These are phyloP conservation scores for Callospermophilus lateralis DNA, from an alignment of 2,113 vertebrate genomes.

Conservation along the genomic window DNA sequence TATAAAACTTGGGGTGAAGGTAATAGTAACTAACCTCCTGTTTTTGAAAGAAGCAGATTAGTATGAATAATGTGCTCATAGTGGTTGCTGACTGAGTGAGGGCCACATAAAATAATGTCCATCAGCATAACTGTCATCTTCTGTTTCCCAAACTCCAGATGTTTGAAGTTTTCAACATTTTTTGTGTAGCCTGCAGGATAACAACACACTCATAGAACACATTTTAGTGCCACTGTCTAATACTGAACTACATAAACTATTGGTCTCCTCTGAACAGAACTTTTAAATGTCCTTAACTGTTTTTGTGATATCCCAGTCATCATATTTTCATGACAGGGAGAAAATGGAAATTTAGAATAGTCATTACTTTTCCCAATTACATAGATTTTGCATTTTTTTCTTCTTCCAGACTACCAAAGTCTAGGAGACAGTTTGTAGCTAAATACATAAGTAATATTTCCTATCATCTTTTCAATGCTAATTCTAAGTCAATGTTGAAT, in stretches of 20 bases:
- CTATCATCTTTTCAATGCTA: not conserved
- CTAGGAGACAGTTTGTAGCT: not conserved
- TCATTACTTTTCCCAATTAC: not conserved
- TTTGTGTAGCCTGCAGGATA: not conserved
- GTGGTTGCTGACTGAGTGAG: not conserved
- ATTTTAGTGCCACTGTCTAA: not conserved
- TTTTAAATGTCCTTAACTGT: conserved; percentile 33
- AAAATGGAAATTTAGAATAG: not conserved
- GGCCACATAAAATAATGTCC: not conserved
- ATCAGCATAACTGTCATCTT: no score
- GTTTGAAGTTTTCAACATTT: not conserved
- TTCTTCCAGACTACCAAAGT: not conserved
- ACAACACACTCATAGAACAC: not conserved
- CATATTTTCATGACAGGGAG: not conserved
- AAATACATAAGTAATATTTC: not conserved
- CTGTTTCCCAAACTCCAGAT: not conserved
- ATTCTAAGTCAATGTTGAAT: not conserved
- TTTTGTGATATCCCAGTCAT: not conserved
- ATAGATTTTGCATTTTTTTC: not conserved
- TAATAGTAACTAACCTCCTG: not conserved
- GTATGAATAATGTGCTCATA: not conserved
- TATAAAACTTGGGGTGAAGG: not conserved
- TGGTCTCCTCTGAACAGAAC: not conserved
- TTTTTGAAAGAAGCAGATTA: not conserved
- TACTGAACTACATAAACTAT: not conserved